These are phyloP conservation scores for Phragmatobia fuliginosa DNA, from an alignment of 2,888 invertebrate species.

Conservation along the genomic window DNA sequence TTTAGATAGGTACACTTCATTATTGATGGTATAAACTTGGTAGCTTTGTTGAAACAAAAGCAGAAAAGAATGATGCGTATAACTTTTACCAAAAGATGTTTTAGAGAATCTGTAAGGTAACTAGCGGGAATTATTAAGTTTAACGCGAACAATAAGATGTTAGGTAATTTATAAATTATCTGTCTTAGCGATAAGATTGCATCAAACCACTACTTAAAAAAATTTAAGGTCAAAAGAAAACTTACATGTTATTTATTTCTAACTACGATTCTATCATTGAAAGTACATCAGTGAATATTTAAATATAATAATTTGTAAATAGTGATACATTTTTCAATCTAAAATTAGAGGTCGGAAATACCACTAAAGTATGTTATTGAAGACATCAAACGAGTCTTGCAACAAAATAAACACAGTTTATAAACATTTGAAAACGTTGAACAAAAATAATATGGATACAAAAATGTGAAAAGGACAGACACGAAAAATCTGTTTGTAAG, in stretches of 20 bases:
- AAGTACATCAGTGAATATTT: neutral
- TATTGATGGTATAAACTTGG: neutral
- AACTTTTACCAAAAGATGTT: neutral
- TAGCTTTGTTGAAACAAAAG: neutral
- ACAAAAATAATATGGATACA: neutral
- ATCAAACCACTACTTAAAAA: too few relatives aligned
- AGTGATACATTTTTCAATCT: too few relatives aligned
- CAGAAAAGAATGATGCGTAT: neutral
- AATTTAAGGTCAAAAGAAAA: neutral
- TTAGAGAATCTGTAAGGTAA: too few relatives aligned
- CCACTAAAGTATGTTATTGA: neutral
- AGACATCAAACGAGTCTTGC: neutral
- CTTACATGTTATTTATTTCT: neutral
- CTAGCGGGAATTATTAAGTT: too few relatives aligned
- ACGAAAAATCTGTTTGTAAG: neutral
- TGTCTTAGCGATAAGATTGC: too few relatives aligned
- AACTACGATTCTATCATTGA: neutral
- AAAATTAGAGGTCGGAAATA: neutral
- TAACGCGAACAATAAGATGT: neutral
- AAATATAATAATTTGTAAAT: too few relatives aligned
- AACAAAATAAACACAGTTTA: constrained; percentile 3
- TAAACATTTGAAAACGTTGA: neutral
- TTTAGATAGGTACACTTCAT: neutral
- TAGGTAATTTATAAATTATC: neutral
- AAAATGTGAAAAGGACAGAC: too few relatives aligned